Evolutionary conservation across 2,797 vertebrate genomes (phyloP).

Genomic region (Odontamblyopus lacepedii): DNA sequence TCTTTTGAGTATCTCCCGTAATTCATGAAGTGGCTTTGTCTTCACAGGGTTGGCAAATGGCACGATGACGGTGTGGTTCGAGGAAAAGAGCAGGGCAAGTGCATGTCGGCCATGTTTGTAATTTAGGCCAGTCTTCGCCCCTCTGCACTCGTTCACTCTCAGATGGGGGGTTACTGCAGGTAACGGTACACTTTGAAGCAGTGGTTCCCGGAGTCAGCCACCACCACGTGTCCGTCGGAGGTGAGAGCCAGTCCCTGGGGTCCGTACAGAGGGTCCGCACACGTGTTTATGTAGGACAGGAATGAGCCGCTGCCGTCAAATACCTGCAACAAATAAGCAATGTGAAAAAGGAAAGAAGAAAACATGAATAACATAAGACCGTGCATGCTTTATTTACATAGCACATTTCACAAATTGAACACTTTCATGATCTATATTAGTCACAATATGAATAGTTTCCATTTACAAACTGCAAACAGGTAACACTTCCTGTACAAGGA

Average conservation of each 20-base stretch:
- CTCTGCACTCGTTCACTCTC: too few species aligned
- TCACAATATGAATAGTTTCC: too few species aligned
- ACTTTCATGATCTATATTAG: too few species aligned
- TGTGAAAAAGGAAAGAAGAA: neutral
- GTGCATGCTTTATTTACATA: too few species aligned
- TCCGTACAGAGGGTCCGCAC: slow-evolving; percentile 95
- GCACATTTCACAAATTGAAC: too few species aligned
- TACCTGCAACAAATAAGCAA: slow-evolving; percentile 75
- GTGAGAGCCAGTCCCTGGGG: slow-evolving; percentile 96
- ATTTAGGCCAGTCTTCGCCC: slow-evolving; percentile 1
- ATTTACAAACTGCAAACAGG: too few species aligned
- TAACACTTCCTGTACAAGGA: too few species aligned
- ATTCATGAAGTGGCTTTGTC: slow-evolving; percentile 1
- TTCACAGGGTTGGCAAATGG: slow-evolving; percentile 35
- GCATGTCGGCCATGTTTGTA: slow-evolving; percentile 28
- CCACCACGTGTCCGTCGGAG: slow-evolving; percentile 94
- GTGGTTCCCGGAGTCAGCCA: slow-evolving; percentile 98
- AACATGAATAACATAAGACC: neutral
- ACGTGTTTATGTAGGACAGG: slow-evolving; percentile 98
- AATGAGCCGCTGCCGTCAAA: slow-evolving; percentile 98
- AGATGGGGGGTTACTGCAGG: slow-evolving; percentile 81
- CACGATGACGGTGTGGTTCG: slow-evolving; percentile 36
- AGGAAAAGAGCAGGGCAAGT: slow-evolving; percentile 30
- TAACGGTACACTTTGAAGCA: slow-evolving; percentile 99
- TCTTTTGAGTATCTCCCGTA: slow-evolving; percentile 1